phyloP scores from a whole-genome alignment of 2,888 invertebrate species.

The Acleris sparsana region DNA sequence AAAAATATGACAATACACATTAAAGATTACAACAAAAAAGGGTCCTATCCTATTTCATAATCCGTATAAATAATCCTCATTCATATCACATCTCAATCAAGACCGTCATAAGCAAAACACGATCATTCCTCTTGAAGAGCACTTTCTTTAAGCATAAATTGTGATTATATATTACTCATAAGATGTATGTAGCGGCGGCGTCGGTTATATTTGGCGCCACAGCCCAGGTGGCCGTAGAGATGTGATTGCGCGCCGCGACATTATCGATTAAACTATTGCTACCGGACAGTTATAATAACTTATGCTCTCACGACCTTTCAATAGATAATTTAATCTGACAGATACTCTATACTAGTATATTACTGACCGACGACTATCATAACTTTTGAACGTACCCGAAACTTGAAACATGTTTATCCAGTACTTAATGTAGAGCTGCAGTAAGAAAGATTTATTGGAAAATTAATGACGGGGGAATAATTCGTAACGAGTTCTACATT shows the following conservation, averaged over 20 bases:
- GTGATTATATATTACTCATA: not conserved
- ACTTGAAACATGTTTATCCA: no score
- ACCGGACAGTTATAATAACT: slow-evolving; percentile 12
- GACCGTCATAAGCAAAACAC: not conserved
- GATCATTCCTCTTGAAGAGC: not conserved
- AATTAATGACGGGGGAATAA: no score
- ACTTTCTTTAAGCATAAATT: not conserved
- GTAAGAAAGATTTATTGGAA: no score
- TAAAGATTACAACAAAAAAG: no score
- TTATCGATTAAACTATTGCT: slow-evolving; percentile 17
- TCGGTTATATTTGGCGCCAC: slow-evolving; percentile 27
- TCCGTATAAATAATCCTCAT: not conserved
- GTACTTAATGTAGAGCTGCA: no score
- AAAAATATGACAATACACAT: no score
- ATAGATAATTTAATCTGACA: no score
- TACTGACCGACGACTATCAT: no score
- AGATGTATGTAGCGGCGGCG: not conserved
- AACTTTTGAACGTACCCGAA: no score
- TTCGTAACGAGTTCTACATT: no score
- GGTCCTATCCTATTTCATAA: no score
- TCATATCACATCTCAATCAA: not conserved
- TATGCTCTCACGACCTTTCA: not conserved
- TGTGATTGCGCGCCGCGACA: slow-evolving; percentile 16
- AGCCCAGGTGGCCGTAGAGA: slow-evolving; percentile 29
- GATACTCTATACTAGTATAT: no score